phyloP scores from a whole-genome alignment of 2,113 vertebrate species.

The Dipodomys ordii region DNA sequence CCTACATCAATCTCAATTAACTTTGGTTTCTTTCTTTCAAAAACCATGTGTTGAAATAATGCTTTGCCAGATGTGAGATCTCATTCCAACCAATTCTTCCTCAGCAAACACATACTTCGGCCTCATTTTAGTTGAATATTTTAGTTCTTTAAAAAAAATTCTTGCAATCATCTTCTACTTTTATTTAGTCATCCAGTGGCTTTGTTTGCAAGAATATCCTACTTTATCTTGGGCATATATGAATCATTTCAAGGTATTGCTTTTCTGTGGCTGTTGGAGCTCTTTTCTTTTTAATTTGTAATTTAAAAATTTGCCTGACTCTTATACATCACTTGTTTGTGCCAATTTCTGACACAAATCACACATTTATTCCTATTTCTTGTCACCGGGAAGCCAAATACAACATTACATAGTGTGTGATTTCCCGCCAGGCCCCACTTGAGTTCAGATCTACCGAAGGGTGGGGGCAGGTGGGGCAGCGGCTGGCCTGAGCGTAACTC shows the following conservation, averaged over 20 bases:
- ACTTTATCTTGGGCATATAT: not conserved
- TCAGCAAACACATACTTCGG: not conserved
- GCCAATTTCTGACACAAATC: not conserved
- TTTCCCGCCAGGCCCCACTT: not conserved
- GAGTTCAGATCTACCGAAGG: no score
- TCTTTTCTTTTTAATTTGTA: not conserved
- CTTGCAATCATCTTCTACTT: no score
- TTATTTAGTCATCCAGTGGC: not conserved
- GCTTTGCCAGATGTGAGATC: constrained; percentile 72
- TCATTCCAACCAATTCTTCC: not conserved
- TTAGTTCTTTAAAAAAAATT: no score
- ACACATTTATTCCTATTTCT: not conserved
- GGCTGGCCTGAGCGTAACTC: no score
- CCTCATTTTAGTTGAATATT: not conserved
- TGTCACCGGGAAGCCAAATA: not conserved
- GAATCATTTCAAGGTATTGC: not conserved
- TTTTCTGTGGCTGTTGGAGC: not conserved
- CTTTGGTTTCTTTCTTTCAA: constrained; percentile 76
- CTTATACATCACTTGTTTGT: not conserved
- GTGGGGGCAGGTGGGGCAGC: not conserved
- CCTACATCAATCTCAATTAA: constrained; percentile 64
- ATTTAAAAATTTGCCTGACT: not conserved
- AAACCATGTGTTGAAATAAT: constrained; percentile 66
- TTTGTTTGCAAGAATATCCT: not conserved
- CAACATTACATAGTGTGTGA: not conserved